A percentile compares a stretch with the other conserved stretches of the same genome.
Conservation (phyloP, 2,888 invertebrate genomes). For the Choristoneura rosaceana region DNA sequence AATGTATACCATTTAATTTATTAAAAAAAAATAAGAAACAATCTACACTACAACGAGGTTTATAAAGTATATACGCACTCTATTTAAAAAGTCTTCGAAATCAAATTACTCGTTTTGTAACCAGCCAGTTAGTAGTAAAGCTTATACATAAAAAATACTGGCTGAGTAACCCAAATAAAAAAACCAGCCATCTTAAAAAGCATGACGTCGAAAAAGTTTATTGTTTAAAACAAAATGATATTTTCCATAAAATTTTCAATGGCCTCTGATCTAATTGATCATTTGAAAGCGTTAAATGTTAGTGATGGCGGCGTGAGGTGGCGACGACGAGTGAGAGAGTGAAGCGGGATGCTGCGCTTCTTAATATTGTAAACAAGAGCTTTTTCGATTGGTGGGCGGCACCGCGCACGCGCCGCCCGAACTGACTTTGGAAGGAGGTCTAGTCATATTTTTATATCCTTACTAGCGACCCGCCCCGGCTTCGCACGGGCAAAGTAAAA, state of each 20-base stretch:
- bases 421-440: slow-evolving; percentile 62
- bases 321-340: slow-evolving; percentile 41
- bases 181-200: neutral
- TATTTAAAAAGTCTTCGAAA: neutral
- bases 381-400: slow-evolving; percentile 77
- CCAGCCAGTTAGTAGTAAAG: neutral
- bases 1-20: neutral
- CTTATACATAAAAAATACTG: neutral
- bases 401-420: slow-evolving; percentile 66
- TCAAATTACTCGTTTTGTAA: neutral
- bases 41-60: too few relatives aligned
- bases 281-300: neutral
- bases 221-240: neutral
- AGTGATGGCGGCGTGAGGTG: slow-evolving; percentile 16
- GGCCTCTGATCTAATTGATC: neutral
- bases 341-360: slow-evolving; percentile 71
- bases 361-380: slow-evolving; percentile 81
- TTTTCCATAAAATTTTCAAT: neutral
- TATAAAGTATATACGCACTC: neutral
- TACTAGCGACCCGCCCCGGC: too few relatives aligned
- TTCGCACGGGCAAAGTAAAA: too few relatives aligned
- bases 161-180: neutral
- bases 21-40: neutral
- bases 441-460: neutral
- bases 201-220: neutral